Conservation (phyloP, 1,140 invertebrate species). For the Leguminivora glycinivorella region DNA sequence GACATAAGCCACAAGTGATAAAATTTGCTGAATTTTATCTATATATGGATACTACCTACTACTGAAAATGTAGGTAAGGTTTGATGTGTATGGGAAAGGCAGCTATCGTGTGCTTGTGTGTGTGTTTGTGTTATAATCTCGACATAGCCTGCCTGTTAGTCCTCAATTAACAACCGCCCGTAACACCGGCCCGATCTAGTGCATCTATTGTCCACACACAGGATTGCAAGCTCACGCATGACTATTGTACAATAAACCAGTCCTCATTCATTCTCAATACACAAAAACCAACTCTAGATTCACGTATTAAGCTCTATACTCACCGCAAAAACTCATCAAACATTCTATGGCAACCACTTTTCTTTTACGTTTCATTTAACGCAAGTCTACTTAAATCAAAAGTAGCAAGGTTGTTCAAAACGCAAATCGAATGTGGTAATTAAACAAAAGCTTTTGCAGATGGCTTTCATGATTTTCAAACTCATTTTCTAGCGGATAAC, state of each 20-base stretch:
- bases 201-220: constrained; percentile 27
- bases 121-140: no score
- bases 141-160: background rate
- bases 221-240: constrained; percentile 24
- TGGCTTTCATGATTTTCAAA: background rate
- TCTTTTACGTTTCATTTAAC: background rate
- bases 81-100: no score
- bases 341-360: background rate
- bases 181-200: constrained; percentile 14
- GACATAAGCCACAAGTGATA: no score
- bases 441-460: background rate
- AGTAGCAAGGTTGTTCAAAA: background rate
- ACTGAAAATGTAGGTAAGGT: no score
- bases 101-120: no score
- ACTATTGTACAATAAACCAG: background rate
- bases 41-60: no score
- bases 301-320: background rate
- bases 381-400: background rate
- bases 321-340: background rate
- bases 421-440: background rate
- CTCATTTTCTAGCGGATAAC: background rate
- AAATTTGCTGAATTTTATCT: no score
- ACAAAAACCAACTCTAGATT: constrained; percentile 32
- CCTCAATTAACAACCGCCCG: background rate
- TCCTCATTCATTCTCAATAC: background rate